These are phyloP conservation scores for Ommatoiulus sabulosus DNA, from an alignment of 2,888 invertebrate species.

Conservation along the genomic window DNA sequence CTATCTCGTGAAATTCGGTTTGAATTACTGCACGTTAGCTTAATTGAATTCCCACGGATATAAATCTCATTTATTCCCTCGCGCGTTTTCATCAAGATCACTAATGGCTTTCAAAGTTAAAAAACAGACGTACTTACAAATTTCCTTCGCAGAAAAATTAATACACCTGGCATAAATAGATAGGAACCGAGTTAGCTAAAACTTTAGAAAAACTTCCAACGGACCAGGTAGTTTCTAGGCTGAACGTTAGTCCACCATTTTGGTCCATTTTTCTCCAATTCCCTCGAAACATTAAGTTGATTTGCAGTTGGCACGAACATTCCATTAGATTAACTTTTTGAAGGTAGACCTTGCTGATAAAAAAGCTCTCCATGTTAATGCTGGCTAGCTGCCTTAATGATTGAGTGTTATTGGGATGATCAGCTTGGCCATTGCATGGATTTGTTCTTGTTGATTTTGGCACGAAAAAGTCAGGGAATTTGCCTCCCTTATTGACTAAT, in stretches of 20 bases:
- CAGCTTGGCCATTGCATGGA: slow-evolving; percentile 34
- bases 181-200: background rate
- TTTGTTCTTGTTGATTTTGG: slow-evolving; percentile 34
- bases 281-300: slow-evolving; percentile 34
- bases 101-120: slow-evolving; percentile 34
- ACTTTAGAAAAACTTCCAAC: background rate
- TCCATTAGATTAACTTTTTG: slow-evolving; percentile 34
- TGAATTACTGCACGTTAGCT: slow-evolving; percentile 34
- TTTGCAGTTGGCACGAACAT: slow-evolving; percentile 27
- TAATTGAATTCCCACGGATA: slow-evolving; percentile 27
- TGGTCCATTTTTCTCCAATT: slow-evolving; percentile 34
- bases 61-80: slow-evolving; percentile 15
- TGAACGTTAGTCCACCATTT: background rate
- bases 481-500: slow-evolving; percentile 34
- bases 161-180: slow-evolving; percentile 21
- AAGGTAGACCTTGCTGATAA: background rate
- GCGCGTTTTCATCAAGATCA: slow-evolving; percentile 18
- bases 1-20: slow-evolving; percentile 14
- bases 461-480: slow-evolving; percentile 27
- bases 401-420: slow-evolving; percentile 27
- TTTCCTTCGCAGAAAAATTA: background rate
- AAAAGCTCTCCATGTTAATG: slow-evolving; percentile 27
- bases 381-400: slow-evolving; percentile 16
- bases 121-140: slow-evolving; percentile 24
- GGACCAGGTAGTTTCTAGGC: background rate